phyloP scores from a whole-genome alignment of 2,113 vertebrate genomes.

The Pithys albifrons region DNA sequence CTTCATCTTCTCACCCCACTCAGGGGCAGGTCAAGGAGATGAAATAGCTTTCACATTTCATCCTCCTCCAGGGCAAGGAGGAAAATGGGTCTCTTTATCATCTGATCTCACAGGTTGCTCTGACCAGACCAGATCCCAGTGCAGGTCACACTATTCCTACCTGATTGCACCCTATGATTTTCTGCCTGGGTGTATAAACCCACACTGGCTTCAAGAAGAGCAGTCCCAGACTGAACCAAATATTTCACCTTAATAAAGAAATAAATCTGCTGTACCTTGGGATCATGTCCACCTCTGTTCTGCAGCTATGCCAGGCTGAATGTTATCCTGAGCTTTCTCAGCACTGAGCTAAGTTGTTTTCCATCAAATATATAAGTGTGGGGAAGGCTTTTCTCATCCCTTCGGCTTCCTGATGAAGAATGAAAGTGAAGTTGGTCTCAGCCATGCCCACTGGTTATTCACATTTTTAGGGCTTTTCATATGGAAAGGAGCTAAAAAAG shows the following conservation, averaged over 20 bases:
- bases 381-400: background rate
- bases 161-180: background rate
- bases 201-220: background rate
- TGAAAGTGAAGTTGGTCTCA: background rate
- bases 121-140: background rate
- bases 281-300: rapidly evolving
- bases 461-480: background rate
- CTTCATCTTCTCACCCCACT: background rate
- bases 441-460: background rate
- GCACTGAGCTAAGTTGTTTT: background rate
- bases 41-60: background rate
- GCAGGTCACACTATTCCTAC: background rate
- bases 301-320: background rate
- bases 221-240: background rate
- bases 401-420: background rate
- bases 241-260: background rate
- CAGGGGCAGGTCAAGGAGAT: background rate
- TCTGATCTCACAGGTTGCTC: rapidly evolving
- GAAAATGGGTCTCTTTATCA: background rate
- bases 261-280: background rate
- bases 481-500: background rate
- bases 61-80: background rate
- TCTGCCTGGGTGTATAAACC: background rate
- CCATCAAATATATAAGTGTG: background rate
- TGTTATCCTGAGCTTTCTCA: background rate